These are phyloP conservation scores for Takifugu ocellatus DNA, from an alignment of 2,797 vertebrate genomes.

Conservation along the genomic window DNA sequence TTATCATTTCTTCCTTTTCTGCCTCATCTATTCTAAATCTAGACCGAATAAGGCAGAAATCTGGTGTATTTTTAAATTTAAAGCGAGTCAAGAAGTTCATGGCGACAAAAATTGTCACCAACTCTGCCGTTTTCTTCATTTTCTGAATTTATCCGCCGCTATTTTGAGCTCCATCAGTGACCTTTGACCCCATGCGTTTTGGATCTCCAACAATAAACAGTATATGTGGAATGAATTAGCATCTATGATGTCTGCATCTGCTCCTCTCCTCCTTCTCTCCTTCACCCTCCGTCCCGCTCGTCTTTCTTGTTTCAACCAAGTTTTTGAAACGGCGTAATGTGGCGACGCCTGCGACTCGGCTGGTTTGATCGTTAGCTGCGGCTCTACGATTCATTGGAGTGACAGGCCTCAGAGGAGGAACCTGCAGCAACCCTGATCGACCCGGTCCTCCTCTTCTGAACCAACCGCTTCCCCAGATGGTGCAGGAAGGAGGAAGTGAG, in stretches of 20 bases:
- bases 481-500: conserved; percentile 84
- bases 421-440: conserved; percentile 60
- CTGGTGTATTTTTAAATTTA: too few relatives aligned
- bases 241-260: neutral
- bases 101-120: too few relatives aligned
- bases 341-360: conserved; percentile 64
- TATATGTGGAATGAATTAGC: too few relatives aligned
- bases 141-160: too few relatives aligned
- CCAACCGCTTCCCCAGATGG: conserved; percentile 95
- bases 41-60: too few relatives aligned
- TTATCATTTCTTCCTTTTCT: too few relatives aligned
- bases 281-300: neutral
- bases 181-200: too few relatives aligned
- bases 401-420: conserved; percentile 78
- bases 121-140: too few relatives aligned
- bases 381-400: conserved; percentile 92
- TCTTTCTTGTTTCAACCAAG: neutral
- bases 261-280: neutral
- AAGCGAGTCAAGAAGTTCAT: too few relatives aligned
- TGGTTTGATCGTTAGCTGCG: conserved; percentile 89
- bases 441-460: conserved; percentile 36
- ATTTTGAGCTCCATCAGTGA: too few relatives aligned
- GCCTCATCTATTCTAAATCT: too few relatives aligned
- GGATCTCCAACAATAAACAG: too few relatives aligned
- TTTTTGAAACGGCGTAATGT: conserved; percentile 30